These are phyloP conservation scores for Lasius fuliginosus DNA, from an alignment of 2,888 invertebrate species.

Conservation along the genomic window DNA sequence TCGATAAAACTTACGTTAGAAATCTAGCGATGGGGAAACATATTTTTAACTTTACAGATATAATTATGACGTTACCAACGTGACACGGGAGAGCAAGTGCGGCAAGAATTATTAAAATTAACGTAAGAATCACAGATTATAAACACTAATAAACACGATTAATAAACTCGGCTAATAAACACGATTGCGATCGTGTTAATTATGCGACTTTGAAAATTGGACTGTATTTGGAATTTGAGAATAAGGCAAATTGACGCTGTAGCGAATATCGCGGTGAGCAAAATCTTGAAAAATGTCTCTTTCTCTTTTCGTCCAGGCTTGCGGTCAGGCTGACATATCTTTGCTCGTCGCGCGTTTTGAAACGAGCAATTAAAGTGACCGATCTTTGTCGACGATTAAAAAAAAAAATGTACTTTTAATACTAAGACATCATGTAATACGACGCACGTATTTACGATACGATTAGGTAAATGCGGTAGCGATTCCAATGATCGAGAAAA, in stretches of 20 bases:
- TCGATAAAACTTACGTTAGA: slow-evolving; percentile 39
- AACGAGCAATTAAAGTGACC: background rate
- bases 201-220: slow-evolving; percentile 45
- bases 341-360: background rate
- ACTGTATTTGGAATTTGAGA: slow-evolving; percentile 27
- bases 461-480: background rate
- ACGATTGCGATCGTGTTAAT: slow-evolving; percentile 32
- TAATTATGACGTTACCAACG: slow-evolving; percentile 37
- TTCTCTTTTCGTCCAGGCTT: background rate
- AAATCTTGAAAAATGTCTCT: slow-evolving; percentile 6
- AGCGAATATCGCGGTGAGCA: slow-evolving; percentile 44
- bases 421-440: background rate
- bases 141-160: slow-evolving; percentile 15
- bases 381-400: background rate
- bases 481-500: background rate
- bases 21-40: background rate
- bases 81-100: slow-evolving; percentile 29
- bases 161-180: slow-evolving; percentile 7
- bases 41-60: slow-evolving; percentile 14
- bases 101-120: slow-evolving; percentile 18
- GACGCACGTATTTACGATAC: background rate
- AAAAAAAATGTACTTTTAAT: background rate
- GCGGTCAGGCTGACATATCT: slow-evolving; percentile 12
- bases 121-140: slow-evolving; percentile 26
- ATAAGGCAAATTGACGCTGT: slow-evolving; percentile 30